phyloP scores from a whole-genome alignment of 2,888 invertebrate genomes.

The Acronicta psi region DNA sequence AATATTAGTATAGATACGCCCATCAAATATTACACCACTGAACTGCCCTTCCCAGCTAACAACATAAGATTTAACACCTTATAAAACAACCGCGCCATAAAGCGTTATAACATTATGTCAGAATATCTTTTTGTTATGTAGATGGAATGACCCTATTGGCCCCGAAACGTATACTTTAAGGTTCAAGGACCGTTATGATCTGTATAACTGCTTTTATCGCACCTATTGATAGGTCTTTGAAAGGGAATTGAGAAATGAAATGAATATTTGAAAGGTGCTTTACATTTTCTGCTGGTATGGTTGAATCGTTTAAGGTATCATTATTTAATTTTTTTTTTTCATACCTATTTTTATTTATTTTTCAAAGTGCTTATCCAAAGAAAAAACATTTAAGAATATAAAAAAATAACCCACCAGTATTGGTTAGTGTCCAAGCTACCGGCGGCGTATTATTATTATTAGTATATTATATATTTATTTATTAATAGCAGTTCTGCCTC shows the following conservation, averaged over 20 bases:
- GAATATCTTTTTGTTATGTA: slow-evolving; percentile 65
- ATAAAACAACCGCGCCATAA: slow-evolving; percentile 44
- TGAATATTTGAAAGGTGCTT: slow-evolving; percentile 49
- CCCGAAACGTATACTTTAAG: slow-evolving; percentile 47
- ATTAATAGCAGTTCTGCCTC: too few species aligned
- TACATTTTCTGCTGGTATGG: slow-evolving; percentile 47
- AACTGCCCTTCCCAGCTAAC: slow-evolving; percentile 35
- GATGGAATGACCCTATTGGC: slow-evolving; percentile 58
- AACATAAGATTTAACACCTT: slow-evolving; percentile 34
- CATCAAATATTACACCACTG: slow-evolving; percentile 41
- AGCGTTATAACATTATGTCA: slow-evolving; percentile 49
- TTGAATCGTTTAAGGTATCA: slow-evolving; percentile 26
- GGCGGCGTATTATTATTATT: too few species aligned
- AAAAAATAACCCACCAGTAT: too few species aligned
- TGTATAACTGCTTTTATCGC: slow-evolving; percentile 56
- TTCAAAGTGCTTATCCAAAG: too few species aligned
- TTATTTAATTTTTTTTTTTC: too few species aligned
- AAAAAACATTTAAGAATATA: too few species aligned
- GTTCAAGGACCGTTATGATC: slow-evolving; percentile 52
- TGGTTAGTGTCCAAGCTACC: too few species aligned
- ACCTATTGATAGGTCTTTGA: slow-evolving; percentile 51
- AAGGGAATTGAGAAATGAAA: slow-evolving; percentile 46
- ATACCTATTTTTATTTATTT: too few species aligned
- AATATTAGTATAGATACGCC: too few species aligned
- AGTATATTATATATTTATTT: too few species aligned